Percentiles rank a stretch among this genome's conserved stretches.
phyloP scores from a whole-genome alignment of 2,113 vertebrate species.

The Dasyurus viverrinus region DNA sequence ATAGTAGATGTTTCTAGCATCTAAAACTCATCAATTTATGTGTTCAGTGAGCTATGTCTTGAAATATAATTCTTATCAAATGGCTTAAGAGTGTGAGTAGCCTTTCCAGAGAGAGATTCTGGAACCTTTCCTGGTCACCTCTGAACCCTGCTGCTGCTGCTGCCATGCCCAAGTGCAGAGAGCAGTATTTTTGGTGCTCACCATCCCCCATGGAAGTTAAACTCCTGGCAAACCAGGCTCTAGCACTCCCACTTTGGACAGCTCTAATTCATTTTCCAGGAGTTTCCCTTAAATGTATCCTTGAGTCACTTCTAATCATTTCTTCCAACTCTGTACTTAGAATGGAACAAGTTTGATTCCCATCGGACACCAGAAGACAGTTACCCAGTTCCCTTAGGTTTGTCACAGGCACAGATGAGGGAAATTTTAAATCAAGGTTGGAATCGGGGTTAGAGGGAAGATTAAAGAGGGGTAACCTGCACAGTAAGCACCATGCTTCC shows the following conservation, averaged over 20 bases:
- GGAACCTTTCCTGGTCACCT: not conserved
- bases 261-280: not conserved
- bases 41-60: not conserved
- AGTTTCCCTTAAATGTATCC: not conserved
- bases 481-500: not conserved
- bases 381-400: not conserved
- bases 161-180: not conserved
- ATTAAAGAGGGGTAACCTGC: too few relatives aligned
- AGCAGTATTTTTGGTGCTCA: not conserved
- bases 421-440: not conserved
- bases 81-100: not conserved
- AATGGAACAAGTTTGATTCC: not conserved
- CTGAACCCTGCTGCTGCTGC: not conserved
- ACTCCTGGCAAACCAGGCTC: not conserved
- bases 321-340: not conserved
- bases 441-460: too few relatives aligned
- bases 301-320: not conserved
- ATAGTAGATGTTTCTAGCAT: not conserved
- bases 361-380: not conserved
- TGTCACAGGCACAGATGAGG: not conserved
- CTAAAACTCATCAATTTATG: not conserved
- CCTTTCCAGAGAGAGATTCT: not conserved
- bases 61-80: not conserved
- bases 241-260: not conserved
- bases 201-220: not conserved